Conservation (phyloP, 2,888 invertebrate genomes). For the Pseudococcus jackbeardsleyi region DNA sequence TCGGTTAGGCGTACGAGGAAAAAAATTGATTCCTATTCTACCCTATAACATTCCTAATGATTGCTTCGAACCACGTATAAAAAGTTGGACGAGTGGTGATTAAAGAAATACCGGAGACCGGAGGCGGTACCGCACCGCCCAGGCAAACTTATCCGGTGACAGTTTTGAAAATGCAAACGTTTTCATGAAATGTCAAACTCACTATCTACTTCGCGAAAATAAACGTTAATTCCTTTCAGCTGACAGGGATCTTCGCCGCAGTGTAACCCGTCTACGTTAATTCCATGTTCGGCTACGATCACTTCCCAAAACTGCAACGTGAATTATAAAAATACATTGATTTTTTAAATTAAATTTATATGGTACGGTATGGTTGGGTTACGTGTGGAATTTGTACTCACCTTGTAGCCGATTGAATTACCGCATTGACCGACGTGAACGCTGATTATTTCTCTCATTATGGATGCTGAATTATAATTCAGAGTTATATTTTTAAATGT, state of each 20-base stretch:
- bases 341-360: too few species aligned
- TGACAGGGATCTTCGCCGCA: constrained; percentile 58
- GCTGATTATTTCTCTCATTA: constrained; percentile 63
- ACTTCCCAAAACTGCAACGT: constrained; percentile 63
- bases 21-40: neutral
- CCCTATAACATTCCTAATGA: neutral
- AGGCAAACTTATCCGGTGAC: constrained; percentile 16
- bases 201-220: constrained; percentile 60
- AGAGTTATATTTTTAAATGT: neutral
- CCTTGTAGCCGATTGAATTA: constrained; percentile 61
- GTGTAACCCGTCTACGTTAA: constrained; percentile 54
- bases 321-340: neutral
- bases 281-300: constrained; percentile 60
- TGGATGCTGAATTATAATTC: neutral
- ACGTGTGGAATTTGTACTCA: neutral
- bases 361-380: neutral
- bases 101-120: neutral
- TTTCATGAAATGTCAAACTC: constrained; percentile 48
- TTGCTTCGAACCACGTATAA: constrained; percentile 40
- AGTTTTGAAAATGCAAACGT: constrained; percentile 49
- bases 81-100: constrained; percentile 8
- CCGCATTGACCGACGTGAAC: constrained; percentile 63
- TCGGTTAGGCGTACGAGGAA: neutral
- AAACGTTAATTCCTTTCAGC: constrained; percentile 61
- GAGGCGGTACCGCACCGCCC: neutral